phyloP scores from a whole-genome alignment of 2,888 invertebrate species.

The Thelaira solivaga region DNA sequence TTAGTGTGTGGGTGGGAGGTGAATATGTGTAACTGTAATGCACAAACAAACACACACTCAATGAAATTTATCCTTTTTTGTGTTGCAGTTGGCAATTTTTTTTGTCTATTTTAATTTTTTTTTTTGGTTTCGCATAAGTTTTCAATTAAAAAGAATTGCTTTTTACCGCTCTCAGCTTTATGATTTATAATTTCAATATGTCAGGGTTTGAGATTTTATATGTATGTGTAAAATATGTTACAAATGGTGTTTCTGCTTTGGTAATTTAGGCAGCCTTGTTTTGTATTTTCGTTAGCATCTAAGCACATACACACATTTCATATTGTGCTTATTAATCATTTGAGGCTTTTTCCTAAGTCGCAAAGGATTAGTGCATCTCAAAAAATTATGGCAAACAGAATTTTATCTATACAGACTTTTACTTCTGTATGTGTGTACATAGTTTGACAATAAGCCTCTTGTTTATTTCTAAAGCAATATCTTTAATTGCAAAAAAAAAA shows the following conservation, averaged over 20 bases:
- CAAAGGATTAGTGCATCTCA: slow-evolving; percentile 43
- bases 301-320: not conserved
- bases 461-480: slow-evolving; percentile 2
- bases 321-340: slow-evolving; percentile 57
- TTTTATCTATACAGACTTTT: not conserved
- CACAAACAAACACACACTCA: slow-evolving; percentile 5
- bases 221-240: not conserved
- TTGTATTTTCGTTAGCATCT: slow-evolving; percentile 25
- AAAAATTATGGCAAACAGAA: slow-evolving; percentile 28
- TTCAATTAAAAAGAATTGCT: slow-evolving; percentile 63
- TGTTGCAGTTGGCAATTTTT: slow-evolving; percentile 48
- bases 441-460: slow-evolving; percentile 26
- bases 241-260: not conserved
- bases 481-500: not conserved
- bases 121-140: slow-evolving; percentile 55
- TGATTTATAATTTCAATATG: slow-evolving; percentile 56
- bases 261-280: slow-evolving; percentile 40
- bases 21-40: not conserved
- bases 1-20: not conserved
- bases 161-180: slow-evolving; percentile 56
- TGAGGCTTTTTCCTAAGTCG: not conserved
- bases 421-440: no score
- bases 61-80: slow-evolving; percentile 20
- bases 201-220: slow-evolving; percentile 33
- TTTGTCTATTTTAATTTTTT: not conserved